phyloP scores from a whole-genome alignment of 2,113 vertebrate genomes.

The Brachypteracias leptosomus region DNA sequence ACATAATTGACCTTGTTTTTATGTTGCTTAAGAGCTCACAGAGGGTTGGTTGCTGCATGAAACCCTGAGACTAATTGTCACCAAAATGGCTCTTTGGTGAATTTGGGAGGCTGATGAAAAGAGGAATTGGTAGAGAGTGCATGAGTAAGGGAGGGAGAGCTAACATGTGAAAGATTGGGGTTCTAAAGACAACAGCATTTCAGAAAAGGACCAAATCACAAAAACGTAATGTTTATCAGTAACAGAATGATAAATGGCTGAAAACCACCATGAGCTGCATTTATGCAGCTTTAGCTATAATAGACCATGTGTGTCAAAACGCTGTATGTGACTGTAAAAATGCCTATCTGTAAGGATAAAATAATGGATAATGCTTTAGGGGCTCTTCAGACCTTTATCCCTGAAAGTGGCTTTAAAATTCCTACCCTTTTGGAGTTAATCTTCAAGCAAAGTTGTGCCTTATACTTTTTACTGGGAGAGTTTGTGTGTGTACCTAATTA shows the following conservation, averaged over 20 bases:
- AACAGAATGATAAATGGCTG: neutral
- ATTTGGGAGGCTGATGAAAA: neutral
- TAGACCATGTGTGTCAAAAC: neutral
- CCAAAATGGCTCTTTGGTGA: neutral
- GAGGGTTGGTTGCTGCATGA: neutral
- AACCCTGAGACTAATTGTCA: neutral
- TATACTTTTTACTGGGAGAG: neutral
- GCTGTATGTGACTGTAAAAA: neutral
- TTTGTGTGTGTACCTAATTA: neutral
- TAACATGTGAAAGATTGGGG: neutral
- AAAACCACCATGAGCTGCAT: neutral
- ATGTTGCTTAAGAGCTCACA: neutral
- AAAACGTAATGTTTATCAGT: neutral
- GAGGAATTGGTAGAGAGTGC: neutral
- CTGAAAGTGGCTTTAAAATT: neutral
- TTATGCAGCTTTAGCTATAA: neutral
- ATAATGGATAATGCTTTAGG: neutral
- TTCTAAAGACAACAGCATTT: neutral
- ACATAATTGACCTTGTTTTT: neutral
- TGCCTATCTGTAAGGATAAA: neutral
- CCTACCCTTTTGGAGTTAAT: neutral
- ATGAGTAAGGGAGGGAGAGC: neutral
- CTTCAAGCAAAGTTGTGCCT: neutral
- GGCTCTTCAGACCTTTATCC: neutral
- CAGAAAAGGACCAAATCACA: neutral